Evolutionary conservation across 1,140 invertebrate genomes (phyloP), one percentile per base, ranked within the genome.

Genomic region (Drosophila micromelanica): DNA sequence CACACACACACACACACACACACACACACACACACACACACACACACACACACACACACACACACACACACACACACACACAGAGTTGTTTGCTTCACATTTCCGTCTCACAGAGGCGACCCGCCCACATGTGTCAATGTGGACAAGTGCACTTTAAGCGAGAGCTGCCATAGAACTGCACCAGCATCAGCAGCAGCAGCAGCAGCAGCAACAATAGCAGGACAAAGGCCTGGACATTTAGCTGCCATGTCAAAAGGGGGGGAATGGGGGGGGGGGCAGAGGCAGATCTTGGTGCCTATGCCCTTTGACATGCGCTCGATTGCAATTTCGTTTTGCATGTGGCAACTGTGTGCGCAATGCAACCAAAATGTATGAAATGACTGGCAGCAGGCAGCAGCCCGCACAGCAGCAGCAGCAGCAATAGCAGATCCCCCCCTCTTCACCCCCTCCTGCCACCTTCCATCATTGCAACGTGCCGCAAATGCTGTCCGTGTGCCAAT

Each of bases 91-190:
- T 27, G 27, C 27, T 27, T 27, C 27, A 27, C 27, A 27, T 27
- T 27, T 27, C 27, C 27, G 27, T 27, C 27, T 5, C 27, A 27
- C 27, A 61, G 70, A 55, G 68, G 63, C 75, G 57, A 79, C 32
- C 73, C 70, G 70, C 57, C 63, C 76, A 69, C 80, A 78, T 85
- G 77, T 73, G 63, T 90, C 85, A 85, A 90, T 90, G 84, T 80
- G 85, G 85, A 89, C 84, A 89, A 90, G 68, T 89, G 82, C 73
- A 89, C 82, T 86, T 87, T 79, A 89, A 84, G 76, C 84, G 64
- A 59, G 61, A 76, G 32, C 40, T 55, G 64, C 42, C 52, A 65
- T 35, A 60, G 30, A 48, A 49, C 23, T 71, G 51, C 43, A 42
- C 37, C 23, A 55, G 30, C 37, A 49, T 23, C 51, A 64, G 40